These are phyloP conservation scores for Melinopterus prodromus DNA, from an alignment of 2,888 invertebrate genomes.

Conservation along the genomic window DNA sequence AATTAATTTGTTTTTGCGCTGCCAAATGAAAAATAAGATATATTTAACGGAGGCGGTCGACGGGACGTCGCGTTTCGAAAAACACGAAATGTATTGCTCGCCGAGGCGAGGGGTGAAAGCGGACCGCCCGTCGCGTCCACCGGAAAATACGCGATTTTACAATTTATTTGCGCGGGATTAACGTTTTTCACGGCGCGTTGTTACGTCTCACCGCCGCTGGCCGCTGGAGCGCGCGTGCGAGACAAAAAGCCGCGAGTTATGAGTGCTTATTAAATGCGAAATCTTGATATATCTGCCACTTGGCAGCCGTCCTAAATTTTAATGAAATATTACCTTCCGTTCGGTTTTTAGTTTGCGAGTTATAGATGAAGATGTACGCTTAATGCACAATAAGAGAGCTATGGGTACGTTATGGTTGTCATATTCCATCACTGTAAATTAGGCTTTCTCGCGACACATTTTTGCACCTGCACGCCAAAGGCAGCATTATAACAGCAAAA, in stretches of 20 bases:
- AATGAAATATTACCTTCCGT: background rate
- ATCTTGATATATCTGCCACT: background rate
- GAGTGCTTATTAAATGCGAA: conserved; percentile 4
- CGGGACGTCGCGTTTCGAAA: background rate
- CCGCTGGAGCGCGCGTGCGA: background rate
- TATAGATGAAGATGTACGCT: background rate
- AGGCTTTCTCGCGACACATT: no score
- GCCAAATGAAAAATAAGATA: conserved; percentile 4
- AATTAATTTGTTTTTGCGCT: background rate
- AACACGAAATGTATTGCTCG: background rate
- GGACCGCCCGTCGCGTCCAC: background rate
- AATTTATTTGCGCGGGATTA: background rate
- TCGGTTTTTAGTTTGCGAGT: background rate
- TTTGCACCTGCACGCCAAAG: no score
- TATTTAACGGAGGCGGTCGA: background rate
- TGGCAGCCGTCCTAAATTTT: background rate
- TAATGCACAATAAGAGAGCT: background rate
- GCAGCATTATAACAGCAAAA: no score
- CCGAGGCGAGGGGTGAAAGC: background rate
- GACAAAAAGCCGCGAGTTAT: conserved; percentile 4
- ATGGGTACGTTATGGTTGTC: no score
- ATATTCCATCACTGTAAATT: no score
- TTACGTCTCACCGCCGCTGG: background rate
- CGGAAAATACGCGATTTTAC: conserved; percentile 4
- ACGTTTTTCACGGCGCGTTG: conserved; percentile 4